Evolutionary conservation across 2,797 vertebrate species (phyloP).

Genomic region (Hippoglossus hippoglossus): DNA sequence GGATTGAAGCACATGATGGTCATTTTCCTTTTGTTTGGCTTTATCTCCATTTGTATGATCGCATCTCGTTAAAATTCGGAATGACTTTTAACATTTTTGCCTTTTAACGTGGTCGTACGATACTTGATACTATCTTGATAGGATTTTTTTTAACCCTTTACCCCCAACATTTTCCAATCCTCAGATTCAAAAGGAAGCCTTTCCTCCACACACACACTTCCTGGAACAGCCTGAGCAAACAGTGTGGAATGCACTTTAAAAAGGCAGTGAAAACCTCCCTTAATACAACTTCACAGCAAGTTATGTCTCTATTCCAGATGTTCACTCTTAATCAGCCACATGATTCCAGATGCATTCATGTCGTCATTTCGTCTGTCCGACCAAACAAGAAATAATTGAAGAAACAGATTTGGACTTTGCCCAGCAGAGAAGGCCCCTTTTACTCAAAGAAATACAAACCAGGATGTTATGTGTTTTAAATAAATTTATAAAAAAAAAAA

Average conservation of each 20-base stretch:
- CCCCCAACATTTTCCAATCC: too few species aligned
- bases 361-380: too few species aligned
- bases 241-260: slow-evolving; percentile 4
- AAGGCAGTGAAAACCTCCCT: neutral
- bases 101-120: too few species aligned
- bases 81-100: too few species aligned
- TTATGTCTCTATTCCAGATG: neutral
- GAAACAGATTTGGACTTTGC: slow-evolving; percentile 4
- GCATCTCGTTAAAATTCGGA: too few species aligned
- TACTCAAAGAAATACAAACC: slow-evolving; percentile 72
- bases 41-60: too few species aligned
- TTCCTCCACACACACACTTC: slow-evolving; percentile 9
- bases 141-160: too few species aligned
- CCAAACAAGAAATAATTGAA: neutral
- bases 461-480: slow-evolving; percentile 82
- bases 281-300: neutral
- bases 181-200: slow-evolving; percentile 5
- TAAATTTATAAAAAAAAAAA: slow-evolving; percentile 82
- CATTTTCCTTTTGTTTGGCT: too few species aligned
- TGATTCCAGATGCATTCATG: neutral
- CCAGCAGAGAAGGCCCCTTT: slow-evolving; percentile 31
- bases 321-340: neutral
- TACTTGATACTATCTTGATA: too few species aligned
- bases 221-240: slow-evolving; percentile 16
- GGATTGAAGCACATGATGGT: too few species aligned